Percentiles rank a stretch among this genome's conserved stretches.
phyloP scores from a whole-genome alignment of 2,797 vertebrate species.

The Percopsis omiscomaycus region DNA sequence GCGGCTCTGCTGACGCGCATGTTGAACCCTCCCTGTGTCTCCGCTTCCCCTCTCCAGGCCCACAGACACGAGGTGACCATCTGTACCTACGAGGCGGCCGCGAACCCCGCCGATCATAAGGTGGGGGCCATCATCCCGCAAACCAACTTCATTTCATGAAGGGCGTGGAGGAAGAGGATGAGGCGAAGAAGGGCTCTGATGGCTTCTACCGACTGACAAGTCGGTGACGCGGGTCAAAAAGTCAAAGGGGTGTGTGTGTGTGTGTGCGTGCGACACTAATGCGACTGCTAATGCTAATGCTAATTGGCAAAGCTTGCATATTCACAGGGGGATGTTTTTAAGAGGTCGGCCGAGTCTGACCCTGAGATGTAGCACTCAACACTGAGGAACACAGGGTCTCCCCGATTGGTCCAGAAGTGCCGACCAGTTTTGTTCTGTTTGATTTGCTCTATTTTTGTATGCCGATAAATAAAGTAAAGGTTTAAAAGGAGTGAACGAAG shows the following conservation, averaged over 20 bases:
- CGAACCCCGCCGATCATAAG: conserved; percentile 94
- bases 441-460: conserved; percentile 20
- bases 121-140: conserved; percentile 86
- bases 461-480: conserved; percentile 46
- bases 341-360: conserved; percentile 20
- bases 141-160: conserved; percentile 93
- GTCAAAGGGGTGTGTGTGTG: conserved; percentile 25
- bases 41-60: conserved; percentile 70
- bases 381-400: conserved; percentile 39
- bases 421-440: conserved; percentile 32
- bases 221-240: conserved; percentile 16
- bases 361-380: conserved; percentile 14
- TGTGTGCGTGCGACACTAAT: no score
- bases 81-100: conserved; percentile 93
- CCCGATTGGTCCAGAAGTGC: conserved; percentile 28
- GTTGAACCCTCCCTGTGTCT: neutral
- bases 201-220: conserved; percentile 30
- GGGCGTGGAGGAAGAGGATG: conserved; percentile 7
- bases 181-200: conserved; percentile 9
- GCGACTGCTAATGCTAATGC: no score
- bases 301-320: neutral
- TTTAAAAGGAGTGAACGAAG: conserved; percentile 29
- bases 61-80: conserved; percentile 94
- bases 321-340: conserved; percentile 10
- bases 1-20: neutral